Base-by-base conservation (phyloP, 1,140 invertebrate genomes). In the Asbolus verrucosus region DNA sequence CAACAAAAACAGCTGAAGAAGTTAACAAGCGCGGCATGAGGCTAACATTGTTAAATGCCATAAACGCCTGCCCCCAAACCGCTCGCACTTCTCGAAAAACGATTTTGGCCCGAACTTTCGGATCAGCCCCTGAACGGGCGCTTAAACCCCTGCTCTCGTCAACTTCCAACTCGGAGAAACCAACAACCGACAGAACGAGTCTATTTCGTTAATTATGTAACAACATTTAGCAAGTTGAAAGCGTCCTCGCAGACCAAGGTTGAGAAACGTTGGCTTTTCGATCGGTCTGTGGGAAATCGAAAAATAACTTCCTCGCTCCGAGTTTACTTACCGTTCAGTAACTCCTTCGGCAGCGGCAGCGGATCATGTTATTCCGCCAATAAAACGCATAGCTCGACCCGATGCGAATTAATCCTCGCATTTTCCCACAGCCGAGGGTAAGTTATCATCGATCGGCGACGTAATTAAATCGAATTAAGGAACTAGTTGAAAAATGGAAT, bases 331-430 rank as follows among this genome's bases (percentile, higher is more conserved):
- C 46, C 46, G 46, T 54, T 54, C 18, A 54, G 46, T 19, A 54
- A 54, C 15, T 16, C 19, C 16, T 14, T 46, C 41, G 16, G 8
- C 24, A 8, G 33, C 33, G 27, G 4, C 27, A 14, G 39, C 19
- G 19, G 61, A 63, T 63, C 41, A 63, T 31, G 61, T 63, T 63
- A 41, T 63, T 63, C 21, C 31, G 15, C 9, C 36, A 41, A 63
- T 63, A 63, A 63, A 63, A 46, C 63, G 36, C 19, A 16, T 30
- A 65, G 18, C 63, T 30, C 46, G 63, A 65, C 63, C 63, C 36
- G 15, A 14, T 65, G 19, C 21, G 46, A 65, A 65, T 65, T 41
- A 65, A 11, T 39, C 14, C 33, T 9, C 9, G 41, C 36, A 19
- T 19, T 65, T 65, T 65, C 39, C 38, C 60, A 62, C 60, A 33